phyloP scores from a whole-genome alignment of 2,888 invertebrate genomes.

The Xanthia icteritia region DNA sequence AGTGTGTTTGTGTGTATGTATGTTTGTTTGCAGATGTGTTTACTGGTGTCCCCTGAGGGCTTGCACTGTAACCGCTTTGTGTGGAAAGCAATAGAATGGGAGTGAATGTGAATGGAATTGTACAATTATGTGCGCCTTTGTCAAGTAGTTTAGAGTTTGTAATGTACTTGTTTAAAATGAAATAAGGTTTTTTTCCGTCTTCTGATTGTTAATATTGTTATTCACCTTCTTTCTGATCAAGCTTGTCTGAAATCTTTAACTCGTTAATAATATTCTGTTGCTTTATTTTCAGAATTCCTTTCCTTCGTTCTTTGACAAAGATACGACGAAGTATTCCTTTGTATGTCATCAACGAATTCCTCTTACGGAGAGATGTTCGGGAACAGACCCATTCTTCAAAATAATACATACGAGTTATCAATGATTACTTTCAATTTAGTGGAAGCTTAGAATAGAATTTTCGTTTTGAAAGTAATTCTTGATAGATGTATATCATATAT shows the following conservation, averaged over 20 bases:
- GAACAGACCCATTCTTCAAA: neutral
- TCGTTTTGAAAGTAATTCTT: neutral
- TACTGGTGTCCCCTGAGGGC: slow-evolving; percentile 26
- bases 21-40: slow-evolving; percentile 25
- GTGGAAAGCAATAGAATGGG: slow-evolving; percentile 12
- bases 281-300: neutral
- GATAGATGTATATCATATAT: neutral
- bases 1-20: too few relatives aligned
- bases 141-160: neutral
- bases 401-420: neutral
- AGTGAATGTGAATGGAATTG: slow-evolving; percentile 2
- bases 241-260: neutral
- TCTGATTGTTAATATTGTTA: neutral
- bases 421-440: neutral
- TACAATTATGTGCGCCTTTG: slow-evolving; percentile 9
- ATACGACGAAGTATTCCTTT: slow-evolving; percentile 46
- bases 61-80: slow-evolving; percentile 23
- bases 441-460: neutral
- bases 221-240: neutral
- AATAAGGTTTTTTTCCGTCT: neutral
- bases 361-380: neutral
- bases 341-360: slow-evolving; percentile 32
- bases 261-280: slow-evolving; percentile 20
- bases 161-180: slow-evolving; percentile 2
- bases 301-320: slow-evolving; percentile 22